These are phyloP conservation scores for Pogonocherus hispidulus DNA, from an alignment of 2,888 invertebrate genomes.

Conservation along the genomic window DNA sequence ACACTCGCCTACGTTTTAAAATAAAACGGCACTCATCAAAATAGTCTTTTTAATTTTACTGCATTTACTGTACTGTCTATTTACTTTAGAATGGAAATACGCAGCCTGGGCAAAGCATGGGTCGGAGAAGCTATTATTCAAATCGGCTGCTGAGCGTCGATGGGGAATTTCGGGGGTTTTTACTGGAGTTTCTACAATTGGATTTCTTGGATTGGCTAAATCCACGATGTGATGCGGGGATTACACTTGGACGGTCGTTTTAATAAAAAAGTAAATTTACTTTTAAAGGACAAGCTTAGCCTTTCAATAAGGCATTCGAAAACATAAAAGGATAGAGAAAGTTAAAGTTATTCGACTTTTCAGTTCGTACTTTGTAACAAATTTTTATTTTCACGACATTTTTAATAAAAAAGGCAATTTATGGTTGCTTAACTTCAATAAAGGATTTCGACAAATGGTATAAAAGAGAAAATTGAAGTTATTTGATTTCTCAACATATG, in stretches of 20 bases:
- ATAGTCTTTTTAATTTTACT: too few species aligned
- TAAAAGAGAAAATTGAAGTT: too few species aligned
- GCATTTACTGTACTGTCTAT: too few species aligned
- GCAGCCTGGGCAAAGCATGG: background rate
- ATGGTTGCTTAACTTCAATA: too few species aligned
- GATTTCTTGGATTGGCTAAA: conserved; percentile 2
- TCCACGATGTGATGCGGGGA: conserved; percentile 1
- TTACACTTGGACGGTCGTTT: background rate
- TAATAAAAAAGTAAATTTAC: conserved; percentile 1
- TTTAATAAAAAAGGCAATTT: too few species aligned
- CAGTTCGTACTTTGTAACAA: too few species aligned
- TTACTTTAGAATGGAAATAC: background rate
- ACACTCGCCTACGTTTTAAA: too few species aligned
- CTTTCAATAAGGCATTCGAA: background rate
- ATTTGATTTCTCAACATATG: too few species aligned
- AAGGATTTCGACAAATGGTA: too few species aligned
- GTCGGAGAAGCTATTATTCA: conserved; percentile 46
- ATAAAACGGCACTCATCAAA: too few species aligned
- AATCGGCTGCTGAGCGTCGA: conserved; percentile 49
- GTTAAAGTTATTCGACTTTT: background rate
- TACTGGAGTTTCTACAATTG: conserved; percentile 5
- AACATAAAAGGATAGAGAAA: background rate
- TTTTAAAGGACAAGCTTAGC: background rate
- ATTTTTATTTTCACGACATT: too few species aligned
- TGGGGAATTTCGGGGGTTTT: conserved; percentile 43